Conservation (phyloP, 2,797 vertebrate genomes). For the Mionectes olivaceus region DNA sequence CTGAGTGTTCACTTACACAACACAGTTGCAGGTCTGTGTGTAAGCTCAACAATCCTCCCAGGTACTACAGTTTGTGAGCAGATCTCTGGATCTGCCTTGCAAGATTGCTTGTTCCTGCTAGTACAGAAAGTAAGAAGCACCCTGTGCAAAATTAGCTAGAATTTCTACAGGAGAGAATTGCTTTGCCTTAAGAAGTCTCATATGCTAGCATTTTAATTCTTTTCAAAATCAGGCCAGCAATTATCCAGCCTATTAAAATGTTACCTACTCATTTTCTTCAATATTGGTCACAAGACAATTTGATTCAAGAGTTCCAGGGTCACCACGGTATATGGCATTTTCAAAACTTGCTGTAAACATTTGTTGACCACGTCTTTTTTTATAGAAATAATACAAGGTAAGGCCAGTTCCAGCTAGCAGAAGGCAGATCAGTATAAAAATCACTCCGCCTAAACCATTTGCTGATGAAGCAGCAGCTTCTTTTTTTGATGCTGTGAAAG, state of each 20-base stretch:
- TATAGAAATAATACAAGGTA: constrained; percentile 45
- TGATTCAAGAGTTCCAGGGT: constrained; percentile 79
- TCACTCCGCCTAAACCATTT: neutral
- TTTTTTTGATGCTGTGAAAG: neutral
- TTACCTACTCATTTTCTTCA: constrained; percentile 86
- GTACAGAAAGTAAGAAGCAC: neutral
- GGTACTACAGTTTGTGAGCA: neutral
- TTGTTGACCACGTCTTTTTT: neutral
- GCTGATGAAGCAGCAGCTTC: neutral
- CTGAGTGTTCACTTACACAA: neutral
- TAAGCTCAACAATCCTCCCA: neutral
- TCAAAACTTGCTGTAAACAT: constrained; percentile 72
- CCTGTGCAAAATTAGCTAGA: neutral
- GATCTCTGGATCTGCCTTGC: neutral
- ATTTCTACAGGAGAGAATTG: neutral
- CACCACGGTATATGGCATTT: constrained; percentile 83
- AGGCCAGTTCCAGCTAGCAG: constrained; percentile 32
- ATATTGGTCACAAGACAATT: constrained; percentile 85
- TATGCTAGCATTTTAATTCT: neutral
- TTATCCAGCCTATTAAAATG: constrained; percentile 2
- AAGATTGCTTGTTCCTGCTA: neutral
- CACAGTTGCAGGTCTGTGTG: neutral
- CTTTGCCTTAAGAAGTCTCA: neutral
- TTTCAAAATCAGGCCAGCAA: neutral
- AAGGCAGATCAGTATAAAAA: constrained; percentile 32